Base-by-base conservation (phyloP, 2,888 invertebrate genomes). In the Melinaea marsaeus region DNA sequence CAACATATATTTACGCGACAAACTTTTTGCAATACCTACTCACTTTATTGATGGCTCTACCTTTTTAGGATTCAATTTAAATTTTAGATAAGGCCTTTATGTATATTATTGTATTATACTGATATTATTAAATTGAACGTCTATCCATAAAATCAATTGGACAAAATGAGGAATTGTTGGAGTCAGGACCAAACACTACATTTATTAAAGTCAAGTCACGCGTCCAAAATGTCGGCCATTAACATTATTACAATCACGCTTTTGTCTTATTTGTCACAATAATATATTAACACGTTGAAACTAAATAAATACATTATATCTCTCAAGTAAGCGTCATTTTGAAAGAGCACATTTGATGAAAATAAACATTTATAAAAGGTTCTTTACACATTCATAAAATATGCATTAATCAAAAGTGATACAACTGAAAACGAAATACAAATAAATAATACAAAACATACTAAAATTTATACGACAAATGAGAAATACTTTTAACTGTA, bases 261-360 rank as follows among this genome's bases (percentile, higher is more conserved):
- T 67, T 67, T 65, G 65, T 67, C 67, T 67, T 65, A 67, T 67
- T 67, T 67, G 67, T 67, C 67, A 65, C 56, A 65, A 58, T 65
- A 56, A 60, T 64, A 61, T 57, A 54, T 51, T 54, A 57, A 62
- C 57, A 61, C 56, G 13, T 62, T 62, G 57, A 51, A 51, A 51
- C 32, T 9, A 32, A 5, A 32, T 22, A 51, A 32, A 32, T 32
- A 32, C 32, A 51, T 32, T 32, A 32, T 51, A 51, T 11, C 32
- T 32, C 32, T 51, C 32, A 7, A 51, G 22, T 3, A 9, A 51
- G 22, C 32, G 9, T 9, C 32, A 7, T 3, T 9, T 9, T 22
- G 22, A 7, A 51, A 2, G 7, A 3, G 9, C 32, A 11, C 51
- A 51, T 51, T 51, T 9, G 22, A 32, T 51, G 22, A 51, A 51